Conservation (phyloP, 1,140 invertebrate genomes). For the Bombus sylvicola region DNA sequence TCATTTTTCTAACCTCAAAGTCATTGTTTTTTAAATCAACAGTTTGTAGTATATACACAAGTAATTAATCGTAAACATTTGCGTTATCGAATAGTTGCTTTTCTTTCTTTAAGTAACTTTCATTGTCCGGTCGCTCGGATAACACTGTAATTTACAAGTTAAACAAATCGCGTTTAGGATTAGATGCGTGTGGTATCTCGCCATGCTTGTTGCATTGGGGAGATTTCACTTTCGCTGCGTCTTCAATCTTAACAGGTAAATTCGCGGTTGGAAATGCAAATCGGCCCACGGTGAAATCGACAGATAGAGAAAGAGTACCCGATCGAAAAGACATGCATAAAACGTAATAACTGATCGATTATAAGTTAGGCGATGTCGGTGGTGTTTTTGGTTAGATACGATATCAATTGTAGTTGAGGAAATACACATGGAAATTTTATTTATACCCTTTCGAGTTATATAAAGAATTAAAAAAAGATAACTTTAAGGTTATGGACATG, state of each 20-base stretch:
- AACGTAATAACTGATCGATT: background rate
- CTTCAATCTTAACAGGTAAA: slow-evolving; percentile 20
- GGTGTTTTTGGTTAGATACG: too few species aligned
- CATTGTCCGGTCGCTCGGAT: background rate
- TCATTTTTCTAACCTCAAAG: background rate
- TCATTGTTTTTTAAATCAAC: background rate
- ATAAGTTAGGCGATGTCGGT: background rate
- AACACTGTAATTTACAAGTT: background rate
- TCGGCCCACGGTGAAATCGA: slow-evolving; percentile 34
- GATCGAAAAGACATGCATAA: background rate
- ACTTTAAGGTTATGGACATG: background rate
- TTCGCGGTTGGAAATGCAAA: background rate
- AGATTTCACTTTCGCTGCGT: slow-evolving; percentile 65
- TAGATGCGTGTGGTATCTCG: slow-evolving; percentile 13
- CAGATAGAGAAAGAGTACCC: background rate
- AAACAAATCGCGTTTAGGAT: slow-evolving; percentile 26
- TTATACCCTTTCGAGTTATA: background rate
- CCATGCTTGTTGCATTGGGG: background rate
- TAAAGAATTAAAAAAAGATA: background rate
- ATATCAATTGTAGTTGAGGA: background rate
- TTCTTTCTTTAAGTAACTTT: slow-evolving; percentile 15
- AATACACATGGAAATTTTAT: background rate
- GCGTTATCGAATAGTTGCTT: background rate
- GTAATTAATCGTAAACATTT: background rate
- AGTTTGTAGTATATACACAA: background rate